Percentiles rank a stretch among this genome's conserved stretches.
These are phyloP conservation scores for Horisme vitalbata DNA, from an alignment of 2,888 invertebrate genomes.

Conservation along the genomic window DNA sequence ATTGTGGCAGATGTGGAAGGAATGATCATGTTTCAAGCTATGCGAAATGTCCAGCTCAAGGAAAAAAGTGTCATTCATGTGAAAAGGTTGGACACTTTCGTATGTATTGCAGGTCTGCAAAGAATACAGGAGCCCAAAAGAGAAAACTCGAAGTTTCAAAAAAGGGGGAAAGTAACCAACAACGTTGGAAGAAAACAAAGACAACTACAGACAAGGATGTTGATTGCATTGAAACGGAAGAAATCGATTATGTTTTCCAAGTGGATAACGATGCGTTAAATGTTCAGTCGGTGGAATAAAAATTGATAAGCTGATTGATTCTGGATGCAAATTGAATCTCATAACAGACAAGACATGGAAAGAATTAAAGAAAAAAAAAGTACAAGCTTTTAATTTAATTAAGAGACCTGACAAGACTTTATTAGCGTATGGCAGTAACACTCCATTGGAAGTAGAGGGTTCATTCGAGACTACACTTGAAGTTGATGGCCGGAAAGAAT, in stretches of 20 bases:
- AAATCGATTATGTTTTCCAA: neutral
- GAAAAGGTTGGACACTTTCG: neutral
- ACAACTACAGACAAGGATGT: neutral
- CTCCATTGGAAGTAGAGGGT: constrained; percentile 28
- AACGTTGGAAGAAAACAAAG: neutral
- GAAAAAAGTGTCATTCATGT: neutral
- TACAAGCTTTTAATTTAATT: too few relatives aligned
- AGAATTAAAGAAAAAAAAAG: constrained; percentile 17
- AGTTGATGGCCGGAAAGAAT: neutral
- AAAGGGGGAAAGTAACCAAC: neutral
- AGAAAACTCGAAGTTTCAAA: neutral
- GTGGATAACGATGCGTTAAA: neutral
- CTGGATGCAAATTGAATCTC: constrained; percentile 32
- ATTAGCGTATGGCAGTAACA: constrained; percentile 13
- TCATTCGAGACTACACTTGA: constrained; percentile 23
- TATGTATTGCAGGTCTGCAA: neutral
- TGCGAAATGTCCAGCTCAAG: neutral
- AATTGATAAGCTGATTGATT: constrained; percentile 31
- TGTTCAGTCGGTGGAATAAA: constrained; percentile 29
- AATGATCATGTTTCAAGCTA: neutral
- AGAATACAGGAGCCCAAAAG: neutral
- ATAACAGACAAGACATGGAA: constrained; percentile 33
- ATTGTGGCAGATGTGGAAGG: neutral
- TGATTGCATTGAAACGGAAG: too few relatives aligned
- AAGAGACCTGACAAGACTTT: too few relatives aligned